These are phyloP conservation scores for Cyclophora albipunctata DNA, from an alignment of 2,888 invertebrate genomes.

Conservation along the genomic window DNA sequence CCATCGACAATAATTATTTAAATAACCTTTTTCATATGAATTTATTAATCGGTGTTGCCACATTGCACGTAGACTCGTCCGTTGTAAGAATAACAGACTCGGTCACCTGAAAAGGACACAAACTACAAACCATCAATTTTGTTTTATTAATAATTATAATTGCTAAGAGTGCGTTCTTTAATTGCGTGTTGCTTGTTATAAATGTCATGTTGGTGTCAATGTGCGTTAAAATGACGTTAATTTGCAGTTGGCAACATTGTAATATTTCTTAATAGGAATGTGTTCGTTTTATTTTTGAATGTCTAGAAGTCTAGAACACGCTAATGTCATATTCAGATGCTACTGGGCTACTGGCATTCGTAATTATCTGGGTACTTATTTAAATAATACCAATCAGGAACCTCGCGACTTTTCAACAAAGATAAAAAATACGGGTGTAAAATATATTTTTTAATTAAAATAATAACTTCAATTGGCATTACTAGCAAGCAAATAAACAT, in stretches of 20 bases:
- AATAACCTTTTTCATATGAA: conserved; percentile 4
- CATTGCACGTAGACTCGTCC: conserved; percentile 3
- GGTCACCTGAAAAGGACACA: conserved; percentile 3
- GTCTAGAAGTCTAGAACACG: no score
- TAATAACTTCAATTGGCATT: no score
- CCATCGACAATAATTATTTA: conserved; percentile 6
- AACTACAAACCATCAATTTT: conserved; percentile 14
- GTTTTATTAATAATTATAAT: conserved; percentile 19
- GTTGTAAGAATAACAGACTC: neutral
- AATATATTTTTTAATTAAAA: no score
- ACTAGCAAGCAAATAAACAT: no score
- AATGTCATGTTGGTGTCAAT: conserved; percentile 22
- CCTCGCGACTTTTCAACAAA: no score
- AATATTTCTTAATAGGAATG: neutral
- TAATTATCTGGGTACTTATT: no score
- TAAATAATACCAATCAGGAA: no score
- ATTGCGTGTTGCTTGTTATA: conserved; percentile 22
- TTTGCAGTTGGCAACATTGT: conserved; percentile 10
- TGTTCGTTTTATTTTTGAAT: neutral
- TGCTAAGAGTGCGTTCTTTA: conserved; percentile 15
- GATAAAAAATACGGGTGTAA: no score
- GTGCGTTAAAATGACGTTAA: conserved; percentile 8
- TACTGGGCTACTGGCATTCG: no score
- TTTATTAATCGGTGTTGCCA: conserved; percentile 7
- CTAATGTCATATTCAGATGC: no score